These are phyloP conservation scores for Eulithis prunata DNA, from an alignment of 2,888 invertebrate genomes.

Conservation along the genomic window DNA sequence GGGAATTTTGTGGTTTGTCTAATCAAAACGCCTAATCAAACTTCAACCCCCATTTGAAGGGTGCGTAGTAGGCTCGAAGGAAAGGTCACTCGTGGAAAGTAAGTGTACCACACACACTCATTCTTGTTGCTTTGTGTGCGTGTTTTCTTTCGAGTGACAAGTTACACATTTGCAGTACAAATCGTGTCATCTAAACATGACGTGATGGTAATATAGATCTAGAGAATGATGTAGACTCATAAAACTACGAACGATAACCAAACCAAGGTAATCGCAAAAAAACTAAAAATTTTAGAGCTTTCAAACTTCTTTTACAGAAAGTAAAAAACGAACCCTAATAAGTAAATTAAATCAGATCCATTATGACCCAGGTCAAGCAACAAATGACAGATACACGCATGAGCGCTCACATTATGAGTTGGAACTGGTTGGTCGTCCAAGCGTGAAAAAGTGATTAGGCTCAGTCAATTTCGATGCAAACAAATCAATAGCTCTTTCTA, in stretches of 20 bases:
- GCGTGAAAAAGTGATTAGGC: slow-evolving; percentile 44
- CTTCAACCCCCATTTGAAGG: slow-evolving; percentile 54
- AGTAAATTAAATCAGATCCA: slow-evolving; percentile 11
- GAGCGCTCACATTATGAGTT: slow-evolving; percentile 27
- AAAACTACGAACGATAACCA: not conserved
- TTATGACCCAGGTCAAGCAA: slow-evolving; percentile 26
- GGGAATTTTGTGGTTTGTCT: slow-evolving; percentile 46
- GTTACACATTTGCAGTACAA: not conserved
- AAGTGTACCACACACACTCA: not conserved
- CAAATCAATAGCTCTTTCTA: slow-evolving; percentile 63
- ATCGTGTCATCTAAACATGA: not conserved
- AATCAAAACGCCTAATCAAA: slow-evolving; percentile 56
- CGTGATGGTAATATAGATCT: not conserved
- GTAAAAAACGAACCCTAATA: not conserved
- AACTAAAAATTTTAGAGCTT: not conserved
- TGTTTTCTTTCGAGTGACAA: slow-evolving; percentile 2
- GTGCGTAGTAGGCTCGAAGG: slow-evolving; percentile 51
- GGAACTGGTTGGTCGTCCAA: slow-evolving; percentile 32
- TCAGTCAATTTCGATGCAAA: slow-evolving; percentile 42
- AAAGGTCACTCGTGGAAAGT: not conserved
- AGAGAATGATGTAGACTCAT: not conserved
- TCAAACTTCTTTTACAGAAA: not conserved
- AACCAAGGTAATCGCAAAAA: not conserved
- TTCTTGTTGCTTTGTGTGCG: slow-evolving; percentile 6
- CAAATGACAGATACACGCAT: slow-evolving; percentile 32